Percentiles rank a stretch among this genome's conserved stretches.
These are phyloP conservation scores for Aphaenogaster ashmeadi DNA, from an alignment of 1,140 invertebrate species.

Conservation along the genomic window DNA sequence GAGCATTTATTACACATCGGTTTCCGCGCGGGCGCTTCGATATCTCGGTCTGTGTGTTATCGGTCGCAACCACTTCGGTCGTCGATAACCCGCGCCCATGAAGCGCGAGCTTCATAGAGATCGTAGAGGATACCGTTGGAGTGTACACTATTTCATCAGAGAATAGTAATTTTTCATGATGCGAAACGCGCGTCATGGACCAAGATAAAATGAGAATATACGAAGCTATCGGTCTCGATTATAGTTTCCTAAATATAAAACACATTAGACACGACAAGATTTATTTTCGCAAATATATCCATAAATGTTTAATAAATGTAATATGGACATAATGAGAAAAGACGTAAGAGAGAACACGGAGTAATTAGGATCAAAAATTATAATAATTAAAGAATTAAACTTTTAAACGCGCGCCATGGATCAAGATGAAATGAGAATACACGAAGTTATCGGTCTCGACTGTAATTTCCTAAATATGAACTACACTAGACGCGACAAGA, in stretches of 20 bases:
- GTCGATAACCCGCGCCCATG: slow-evolving; percentile 20
- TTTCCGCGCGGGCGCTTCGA: slow-evolving; percentile 23
- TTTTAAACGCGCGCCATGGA: background rate
- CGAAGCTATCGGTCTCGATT: slow-evolving; percentile 1
- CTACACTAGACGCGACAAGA: too few species aligned
- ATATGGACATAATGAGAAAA: background rate
- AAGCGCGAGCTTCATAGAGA: slow-evolving; percentile 23
- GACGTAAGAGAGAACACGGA: background rate
- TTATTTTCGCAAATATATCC: background rate
- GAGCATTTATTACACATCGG: slow-evolving; percentile 45
- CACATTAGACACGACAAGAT: background rate
- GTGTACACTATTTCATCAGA: background rate
- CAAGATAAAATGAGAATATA: slow-evolving; percentile 17
- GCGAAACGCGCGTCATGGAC: background rate
- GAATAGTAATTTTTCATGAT: slow-evolving; percentile 15
- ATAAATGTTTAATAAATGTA: slow-evolving; percentile 4
- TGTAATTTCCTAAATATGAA: background rate
- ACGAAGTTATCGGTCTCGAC: background rate
- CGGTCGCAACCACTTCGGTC: slow-evolving; percentile 5
- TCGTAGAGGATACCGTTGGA: background rate
- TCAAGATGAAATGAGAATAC: slow-evolving; percentile 16
- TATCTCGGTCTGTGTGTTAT: slow-evolving; percentile 52
- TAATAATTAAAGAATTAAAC: too few species aligned
- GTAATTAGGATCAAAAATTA: too few species aligned
- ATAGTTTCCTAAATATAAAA: background rate